Evolutionary conservation across 2,888 invertebrate species (phyloP), one percentile per base, ranked within the genome.

Genomic region (Xiphydria camelus): DNA sequence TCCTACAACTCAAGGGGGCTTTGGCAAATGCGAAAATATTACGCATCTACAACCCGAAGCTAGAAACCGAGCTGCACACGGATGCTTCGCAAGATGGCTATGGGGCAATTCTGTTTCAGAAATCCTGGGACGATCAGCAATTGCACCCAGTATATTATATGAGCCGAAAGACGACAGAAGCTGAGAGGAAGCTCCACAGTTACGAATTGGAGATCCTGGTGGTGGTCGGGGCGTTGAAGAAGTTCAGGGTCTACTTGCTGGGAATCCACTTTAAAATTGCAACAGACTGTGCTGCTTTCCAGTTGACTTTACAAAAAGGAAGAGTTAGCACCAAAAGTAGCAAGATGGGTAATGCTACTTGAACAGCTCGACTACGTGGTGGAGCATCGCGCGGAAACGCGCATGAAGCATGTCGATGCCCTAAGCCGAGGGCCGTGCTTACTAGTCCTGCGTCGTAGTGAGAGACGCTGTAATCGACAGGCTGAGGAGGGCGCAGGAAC

Each of bases 291-390:
- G 18, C 41, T n/a, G 49, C 51, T 1, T 50, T 53, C 15, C 33
- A 45, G 9, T 34, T 22, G 36, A 50, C 41, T 1, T 32, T 47
- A 20, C n/a, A 34, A 32, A 5, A 53, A 53, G 22, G 50, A 41
- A 37, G 45, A 47, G 19, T 25, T 34, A 31, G 10, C 20, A 10
- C 17, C 10, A 21, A 22, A 25, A 49, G 47, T 61, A 10, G 54
- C 55, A 15, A 41, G 56, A 40, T 61, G 57, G 56, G 50, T 49
- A 2, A 33, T 54, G 14, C 23, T 55, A 17, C 20, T 60, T 1
- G 40, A 52, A 41, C 58, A 57, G 12, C 59, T 48, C 19, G 31
- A 50, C 29, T 57, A 50, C 25, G 21, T 5, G n/a, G 44, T 53
- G 20, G 44, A 48, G 34, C 51, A 58, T 47, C 41, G 51, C 12